Base-by-base conservation (phyloP, 2,113 vertebrate genomes). In the Silurus meridionalis region DNA sequence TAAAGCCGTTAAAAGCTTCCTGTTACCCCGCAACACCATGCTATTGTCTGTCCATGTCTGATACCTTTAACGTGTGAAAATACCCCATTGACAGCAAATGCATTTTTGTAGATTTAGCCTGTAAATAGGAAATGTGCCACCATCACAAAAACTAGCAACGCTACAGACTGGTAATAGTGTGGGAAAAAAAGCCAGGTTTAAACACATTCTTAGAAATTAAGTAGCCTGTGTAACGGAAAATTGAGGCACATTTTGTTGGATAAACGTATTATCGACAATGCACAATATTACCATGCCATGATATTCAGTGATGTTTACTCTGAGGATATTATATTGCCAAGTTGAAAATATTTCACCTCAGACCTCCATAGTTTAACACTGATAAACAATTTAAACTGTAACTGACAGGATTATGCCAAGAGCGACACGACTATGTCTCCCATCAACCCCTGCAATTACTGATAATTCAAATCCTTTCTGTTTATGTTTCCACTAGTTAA, bases 1-100 rank as follows among this genome's bases (percentile, higher is more conserved):
- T 90, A 90, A 89, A 81, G 82, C 80, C 78, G 80, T 83, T 84
- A 46, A 50, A 79, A 74, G 64, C 75, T 75, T 84, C 64, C 63
- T 86, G 80, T 89, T 61, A 83, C 88, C 79, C 80, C n/a, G 75
- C 86, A 75, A 83, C 69, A 74, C 57, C 21, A 28, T 25, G 50
- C 28, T 58, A 37, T 80, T 85, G 55, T 69, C 85, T 84, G 86
- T 46, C 71, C 5, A 58, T n/a, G 74, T 85, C 79, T 61, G 57
- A 66, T 84, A 77, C 82, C 60, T 52, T 67, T 48, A 80, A 10
- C 23, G 37, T 78, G 46, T 60, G 48, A 83, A 85, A 85, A 83
- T 79, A 58, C 64, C 87, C 60, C 82, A 75, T 52, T 81, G 82
- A 80, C 84, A 83, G 64, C 7, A 28, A 67, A 85, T 82, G 25